These are phyloP conservation scores for Clinocottus analis DNA, from an alignment of 2,113 vertebrate species.

Conservation along the genomic window DNA sequence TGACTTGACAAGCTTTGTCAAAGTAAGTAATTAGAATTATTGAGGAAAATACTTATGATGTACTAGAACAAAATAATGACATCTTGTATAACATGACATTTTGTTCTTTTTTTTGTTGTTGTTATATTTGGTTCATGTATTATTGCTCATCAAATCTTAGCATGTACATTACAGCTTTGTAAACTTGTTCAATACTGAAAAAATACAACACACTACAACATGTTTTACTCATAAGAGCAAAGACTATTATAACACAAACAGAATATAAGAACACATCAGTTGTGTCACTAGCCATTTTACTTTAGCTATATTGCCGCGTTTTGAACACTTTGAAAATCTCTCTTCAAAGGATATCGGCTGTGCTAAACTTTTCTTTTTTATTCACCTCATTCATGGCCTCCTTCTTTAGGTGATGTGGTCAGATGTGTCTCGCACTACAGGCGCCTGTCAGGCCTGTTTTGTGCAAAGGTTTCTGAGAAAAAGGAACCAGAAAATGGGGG, in stretches of 20 bases:
- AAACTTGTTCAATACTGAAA: neutral
- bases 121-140: no score
- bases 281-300: slow-evolving; percentile 24
- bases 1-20: neutral
- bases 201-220: neutral
- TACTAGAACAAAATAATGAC: no score
- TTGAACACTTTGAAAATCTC: slow-evolving; percentile 36
- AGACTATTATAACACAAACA: slow-evolving; percentile 19
- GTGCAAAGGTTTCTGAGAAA: slow-evolving; percentile 13
- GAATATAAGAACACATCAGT: slow-evolving; percentile 30
- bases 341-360: slow-evolving; percentile 25
- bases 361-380: slow-evolving; percentile 15
- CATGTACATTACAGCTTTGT: neutral
- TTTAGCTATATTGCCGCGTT: slow-evolving; percentile 39
- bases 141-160: neutral
- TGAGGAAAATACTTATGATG: no score
- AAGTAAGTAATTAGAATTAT: no score
- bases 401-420: slow-evolving; percentile 25
- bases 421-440: slow-evolving; percentile 41
- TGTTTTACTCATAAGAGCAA: neutral
- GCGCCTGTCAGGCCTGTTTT: slow-evolving; percentile 50
- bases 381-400: slow-evolving; percentile 40
- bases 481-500: neutral
- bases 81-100: no score
- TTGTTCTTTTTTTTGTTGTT: no score